phyloP scores from a whole-genome alignment of 2,888 invertebrate species.

The Cantharis rustica region DNA sequence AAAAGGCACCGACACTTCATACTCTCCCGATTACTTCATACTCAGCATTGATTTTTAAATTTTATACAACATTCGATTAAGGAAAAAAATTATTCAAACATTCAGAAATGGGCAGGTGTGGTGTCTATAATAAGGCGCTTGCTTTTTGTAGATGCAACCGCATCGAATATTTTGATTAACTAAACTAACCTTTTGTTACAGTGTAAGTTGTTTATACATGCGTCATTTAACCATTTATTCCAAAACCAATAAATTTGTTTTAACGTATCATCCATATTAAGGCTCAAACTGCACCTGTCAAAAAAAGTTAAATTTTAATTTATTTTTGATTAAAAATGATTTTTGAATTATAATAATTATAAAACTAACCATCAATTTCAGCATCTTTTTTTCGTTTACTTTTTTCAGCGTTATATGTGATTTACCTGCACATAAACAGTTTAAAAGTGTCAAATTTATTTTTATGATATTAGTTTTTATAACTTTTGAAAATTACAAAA shows the following conservation, averaged over 20 bases:
- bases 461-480: neutral
- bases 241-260: neutral
- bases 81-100: neutral
- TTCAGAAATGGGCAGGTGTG: neutral
- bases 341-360: neutral
- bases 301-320: neutral
- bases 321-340: neutral
- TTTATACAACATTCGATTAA: neutral
- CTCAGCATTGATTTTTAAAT: neutral
- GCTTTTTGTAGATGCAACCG: neutral
- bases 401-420: neutral
- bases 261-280: neutral
- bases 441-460: neutral
- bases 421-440: neutral
- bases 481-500: neutral
- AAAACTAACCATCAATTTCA: neutral
- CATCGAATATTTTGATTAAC: neutral
- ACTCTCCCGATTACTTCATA: neutral
- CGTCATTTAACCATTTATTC: neutral
- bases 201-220: neutral
- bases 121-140: neutral
- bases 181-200: neutral
- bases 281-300: neutral
- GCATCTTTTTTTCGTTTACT: neutral
- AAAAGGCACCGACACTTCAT: neutral